Percentiles rank a stretch among this genome's conserved stretches.
Conservation (phyloP, 2,113 vertebrate species). For the human (Homo sapiens) region GRCh38 chr5:138038001-138038500, state of each 20-base stretch:
- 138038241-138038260: neutral
- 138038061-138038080: conserved; percentile 29
- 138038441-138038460: conserved; percentile 9
- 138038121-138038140: neutral
- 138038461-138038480: neutral
- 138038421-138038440: neutral
- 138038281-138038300: conserved; percentile 49
- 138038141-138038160: conserved; percentile 42
- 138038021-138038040: neutral
- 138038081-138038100: neutral
- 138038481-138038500: neutral
- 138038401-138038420: neutral
- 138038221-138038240: conserved; percentile 37
- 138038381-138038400: neutral
- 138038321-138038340: neutral
- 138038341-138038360: neutral
- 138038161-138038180: conserved; percentile 4
- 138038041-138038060: neutral
- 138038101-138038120: neutral
- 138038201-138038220: neutral
- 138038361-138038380: neutral
- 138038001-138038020: neutral
- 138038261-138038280: neutral
- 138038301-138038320: neutral
- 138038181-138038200: conserved; percentile 15